Evolutionary conservation across 2,113 vertebrate genomes (phyloP).

Genomic region (Heterocephalus glaber): DNA sequence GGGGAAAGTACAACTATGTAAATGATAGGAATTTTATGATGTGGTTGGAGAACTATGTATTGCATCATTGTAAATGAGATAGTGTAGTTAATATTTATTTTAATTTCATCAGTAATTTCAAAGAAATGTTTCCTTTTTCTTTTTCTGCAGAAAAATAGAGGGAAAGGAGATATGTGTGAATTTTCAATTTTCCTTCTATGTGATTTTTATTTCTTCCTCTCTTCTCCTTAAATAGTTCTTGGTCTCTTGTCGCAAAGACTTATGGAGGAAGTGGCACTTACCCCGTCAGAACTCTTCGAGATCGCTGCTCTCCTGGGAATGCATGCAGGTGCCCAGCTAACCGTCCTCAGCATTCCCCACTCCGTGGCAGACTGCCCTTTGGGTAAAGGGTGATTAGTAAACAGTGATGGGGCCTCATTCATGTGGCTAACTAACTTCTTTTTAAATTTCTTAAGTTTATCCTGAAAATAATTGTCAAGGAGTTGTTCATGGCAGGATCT

Average conservation of each 20-base stretch:
- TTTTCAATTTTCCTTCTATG: not conserved
- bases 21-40: not conserved
- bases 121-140: not conserved
- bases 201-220: slow-evolving; percentile 14
- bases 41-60: not conserved
- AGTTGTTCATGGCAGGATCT: not conserved
- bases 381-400: not conserved
- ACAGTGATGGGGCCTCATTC: not conserved
- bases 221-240: not conserved
- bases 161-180: not conserved
- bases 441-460: not conserved
- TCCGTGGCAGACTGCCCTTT: not conserved
- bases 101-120: not conserved
- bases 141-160: not conserved
- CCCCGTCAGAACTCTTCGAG: not conserved
- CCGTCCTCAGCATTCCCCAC: fast-evolving
- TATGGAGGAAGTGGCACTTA: not conserved
- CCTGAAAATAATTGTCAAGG: not conserved
- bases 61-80: not conserved
- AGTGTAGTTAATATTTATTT: not conserved
- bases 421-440: not conserved
- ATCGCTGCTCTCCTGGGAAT: not conserved
- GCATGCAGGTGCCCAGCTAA: not conserved
- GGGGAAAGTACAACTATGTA: not conserved
- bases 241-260: not conserved